Evolutionary conservation across 2,113 vertebrate species (phyloP).

Genomic region (Pseudonaja textilis): DNA sequence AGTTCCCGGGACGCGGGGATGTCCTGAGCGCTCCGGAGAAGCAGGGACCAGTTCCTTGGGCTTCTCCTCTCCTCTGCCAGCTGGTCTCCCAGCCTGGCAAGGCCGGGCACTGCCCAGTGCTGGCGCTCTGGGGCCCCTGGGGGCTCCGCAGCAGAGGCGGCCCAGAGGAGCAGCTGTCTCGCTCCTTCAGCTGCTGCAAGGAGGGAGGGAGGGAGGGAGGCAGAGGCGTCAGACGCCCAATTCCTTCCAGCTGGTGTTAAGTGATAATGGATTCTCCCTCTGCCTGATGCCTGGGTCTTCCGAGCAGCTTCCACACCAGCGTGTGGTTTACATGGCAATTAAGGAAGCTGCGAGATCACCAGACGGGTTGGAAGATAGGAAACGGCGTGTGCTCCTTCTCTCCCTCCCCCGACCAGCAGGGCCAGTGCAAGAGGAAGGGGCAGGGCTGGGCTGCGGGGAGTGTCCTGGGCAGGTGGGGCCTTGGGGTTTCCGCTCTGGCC

Average conservation of each 20-base stretch:
- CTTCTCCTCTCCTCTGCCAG: not conserved
- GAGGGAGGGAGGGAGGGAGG: not conserved
- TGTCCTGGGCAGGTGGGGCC: not conserved
- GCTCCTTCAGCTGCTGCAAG: not conserved
- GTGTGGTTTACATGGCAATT: not conserved
- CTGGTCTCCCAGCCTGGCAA: not conserved
- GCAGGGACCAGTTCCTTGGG: not conserved
- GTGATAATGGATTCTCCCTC: not conserved
- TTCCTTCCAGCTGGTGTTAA: slow-evolving; percentile 19
- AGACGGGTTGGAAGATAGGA: slow-evolving; percentile 16
- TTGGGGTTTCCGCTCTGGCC: slow-evolving; percentile 9
- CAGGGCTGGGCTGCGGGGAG: not conserved
- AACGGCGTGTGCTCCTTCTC: not conserved
- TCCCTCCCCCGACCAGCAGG: not conserved
- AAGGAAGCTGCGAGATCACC: not conserved
- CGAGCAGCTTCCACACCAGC: slow-evolving; percentile 11
- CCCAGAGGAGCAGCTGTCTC: not conserved
- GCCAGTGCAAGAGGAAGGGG: not conserved
- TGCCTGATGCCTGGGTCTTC: slow-evolving; percentile 28
- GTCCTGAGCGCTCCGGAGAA: not conserved
- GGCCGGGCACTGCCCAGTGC: not conserved
- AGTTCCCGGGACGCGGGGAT: not conserved
- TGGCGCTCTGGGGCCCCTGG: not conserved
- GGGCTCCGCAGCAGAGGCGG: not conserved
- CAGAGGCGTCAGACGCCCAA: not conserved